These are phyloP conservation scores for Aporophyla lueneburgensis DNA, from an alignment of 2,888 invertebrate genomes.

Conservation along the genomic window DNA sequence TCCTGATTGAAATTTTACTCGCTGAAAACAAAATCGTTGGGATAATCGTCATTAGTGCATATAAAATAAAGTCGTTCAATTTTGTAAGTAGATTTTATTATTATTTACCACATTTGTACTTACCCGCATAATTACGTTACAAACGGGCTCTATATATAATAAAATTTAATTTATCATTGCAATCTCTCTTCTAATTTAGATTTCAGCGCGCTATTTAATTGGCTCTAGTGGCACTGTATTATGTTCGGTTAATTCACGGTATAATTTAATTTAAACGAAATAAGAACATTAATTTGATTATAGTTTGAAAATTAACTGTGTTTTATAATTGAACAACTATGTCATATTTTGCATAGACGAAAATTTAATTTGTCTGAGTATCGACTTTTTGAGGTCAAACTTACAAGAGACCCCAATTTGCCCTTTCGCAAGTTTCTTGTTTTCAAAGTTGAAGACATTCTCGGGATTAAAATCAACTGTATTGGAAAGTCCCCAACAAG, in stretches of 20 bases:
- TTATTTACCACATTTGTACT: background rate
- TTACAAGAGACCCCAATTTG: background rate
- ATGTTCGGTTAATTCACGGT: conserved; percentile 36
- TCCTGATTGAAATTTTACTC: background rate
- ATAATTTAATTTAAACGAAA: conserved; percentile 34
- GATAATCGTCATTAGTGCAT: background rate
- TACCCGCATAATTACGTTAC: background rate
- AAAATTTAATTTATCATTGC: conserved; percentile 32
- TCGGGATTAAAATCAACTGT: no score
- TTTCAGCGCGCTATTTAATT: conserved; percentile 34
- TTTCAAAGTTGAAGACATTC: no score
- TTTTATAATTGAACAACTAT: conserved; percentile 1
- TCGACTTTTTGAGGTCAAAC: no score
- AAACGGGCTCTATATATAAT: conserved; percentile 7
- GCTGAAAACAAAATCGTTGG: background rate
- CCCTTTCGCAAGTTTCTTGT: no score
- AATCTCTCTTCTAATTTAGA: conserved; percentile 44
- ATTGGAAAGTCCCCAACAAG: background rate
- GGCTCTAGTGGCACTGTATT: conserved; percentile 42
- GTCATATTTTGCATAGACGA: background rate
- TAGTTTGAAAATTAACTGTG: conserved; percentile 3
- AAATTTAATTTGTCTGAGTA: background rate
- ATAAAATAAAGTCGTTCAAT: background rate
- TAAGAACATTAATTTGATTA: conserved; percentile 12
- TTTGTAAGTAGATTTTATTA: background rate